Evolutionary conservation across 1,140 invertebrate genomes (phyloP).

Genomic region (Drosophila auraria): DNA sequence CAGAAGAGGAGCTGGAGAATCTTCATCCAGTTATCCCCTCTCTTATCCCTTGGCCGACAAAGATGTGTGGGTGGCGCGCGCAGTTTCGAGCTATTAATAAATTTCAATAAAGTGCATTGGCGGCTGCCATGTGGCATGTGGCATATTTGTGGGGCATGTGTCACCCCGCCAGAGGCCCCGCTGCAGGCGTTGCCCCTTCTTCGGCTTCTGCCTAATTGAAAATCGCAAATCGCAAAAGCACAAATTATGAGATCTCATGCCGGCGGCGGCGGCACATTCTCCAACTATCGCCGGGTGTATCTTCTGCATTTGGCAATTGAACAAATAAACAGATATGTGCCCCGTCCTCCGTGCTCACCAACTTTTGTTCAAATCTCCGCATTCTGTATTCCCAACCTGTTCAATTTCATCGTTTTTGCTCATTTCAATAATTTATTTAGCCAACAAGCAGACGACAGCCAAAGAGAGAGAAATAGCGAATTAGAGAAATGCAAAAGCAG

Average conservation of each 20-base stretch:
- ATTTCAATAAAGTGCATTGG: slow-evolving; percentile 76
- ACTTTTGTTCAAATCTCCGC: slow-evolving; percentile 49
- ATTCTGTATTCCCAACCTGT: slow-evolving; percentile 72
- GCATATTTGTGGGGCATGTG: slow-evolving; percentile 79
- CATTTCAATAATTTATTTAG: slow-evolving; percentile 80
- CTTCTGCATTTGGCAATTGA: slow-evolving; percentile 63
- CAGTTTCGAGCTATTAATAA: slow-evolving; percentile 73
- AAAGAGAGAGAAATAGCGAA: slow-evolving; percentile 18
- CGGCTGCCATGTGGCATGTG: slow-evolving; percentile 72
- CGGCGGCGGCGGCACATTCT: slow-evolving; percentile 7
- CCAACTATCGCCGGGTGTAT: slow-evolving; percentile 27
- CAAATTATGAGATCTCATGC: slow-evolving; percentile 66
- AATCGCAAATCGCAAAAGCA: slow-evolving; percentile 75
- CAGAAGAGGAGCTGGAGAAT: slow-evolving; percentile 22
- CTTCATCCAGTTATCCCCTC: slow-evolving; percentile 41
- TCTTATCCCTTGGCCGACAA: background rate
- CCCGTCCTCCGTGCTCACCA: slow-evolving; percentile 2
- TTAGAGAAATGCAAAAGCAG: slow-evolving; percentile 4
- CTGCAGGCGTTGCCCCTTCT: background rate
- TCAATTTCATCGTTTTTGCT: slow-evolving; percentile 75
- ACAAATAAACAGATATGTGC: slow-evolving; percentile 67
- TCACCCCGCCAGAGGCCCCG: slow-evolving; percentile 46
- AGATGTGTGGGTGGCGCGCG: slow-evolving; percentile 49
- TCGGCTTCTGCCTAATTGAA: slow-evolving; percentile 70
- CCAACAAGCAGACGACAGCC: slow-evolving; percentile 56